Evolutionary conservation across 2,113 vertebrate species (phyloP), one percentile per base, ranked within the genome.

Genomic region (Leptocoma aspasia): DNA sequence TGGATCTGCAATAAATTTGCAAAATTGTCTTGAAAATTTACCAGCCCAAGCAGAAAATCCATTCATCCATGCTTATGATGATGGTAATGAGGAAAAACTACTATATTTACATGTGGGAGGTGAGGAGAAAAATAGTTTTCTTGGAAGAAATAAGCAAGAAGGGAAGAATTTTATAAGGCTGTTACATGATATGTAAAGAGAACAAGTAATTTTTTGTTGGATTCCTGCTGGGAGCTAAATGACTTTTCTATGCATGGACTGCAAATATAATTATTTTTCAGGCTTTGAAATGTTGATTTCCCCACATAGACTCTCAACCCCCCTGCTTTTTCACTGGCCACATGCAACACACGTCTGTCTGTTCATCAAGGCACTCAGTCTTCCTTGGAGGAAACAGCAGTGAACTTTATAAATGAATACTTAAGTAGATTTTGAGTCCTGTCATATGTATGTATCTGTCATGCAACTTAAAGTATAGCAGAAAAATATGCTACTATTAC

Each of bases 11-110:
- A 82, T 95, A 84, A 95, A 96, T 97, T 95, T 95, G 90, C 88
- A 97, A 97, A 96, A 97, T 95, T 96, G 95, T 94, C 94, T 93
- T 96, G 93, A 97, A 97, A 97, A 97, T 95, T 86, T 94, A 94
- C 64, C 90, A 96, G 54, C 30, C 86, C 86, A 93, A 94, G 93
- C 90, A 96, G 92, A 96, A 96, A 95, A 97, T 94, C 53, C 86
- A 96, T 93, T 96, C 82, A 95, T 82, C 85, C 93, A 91, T 93
- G 88, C 86, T 90, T 96, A 57, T 93, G 92, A 92, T 94, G 65
- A 76, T 89, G 37, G 13, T 96, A 94, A 95, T 96, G 76, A 96
- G 61, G 60, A 93, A 83, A 94, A 96, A 79, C 69, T 76, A 53
- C 37, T 79, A 24, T 75, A 82, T 90, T 96, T 95, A 61, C 80